Evolutionary conservation across 2,888 invertebrate species (phyloP), one percentile per base, ranked within the genome.

Genomic region (Apodemia hepburni): DNA sequence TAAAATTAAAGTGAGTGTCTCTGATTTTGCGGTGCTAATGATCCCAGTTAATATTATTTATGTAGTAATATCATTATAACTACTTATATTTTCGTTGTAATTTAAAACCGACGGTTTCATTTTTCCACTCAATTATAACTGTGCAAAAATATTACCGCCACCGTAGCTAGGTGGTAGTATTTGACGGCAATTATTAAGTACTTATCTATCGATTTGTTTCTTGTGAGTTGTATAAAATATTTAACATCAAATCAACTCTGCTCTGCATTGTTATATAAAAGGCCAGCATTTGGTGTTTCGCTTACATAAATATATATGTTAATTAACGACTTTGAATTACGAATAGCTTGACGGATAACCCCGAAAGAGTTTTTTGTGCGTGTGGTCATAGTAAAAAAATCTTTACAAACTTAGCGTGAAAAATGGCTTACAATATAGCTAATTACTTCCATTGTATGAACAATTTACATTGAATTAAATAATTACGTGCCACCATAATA

Each of bases 281-380:
- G 84, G 84, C 87, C 87, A 86, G 78, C 70, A 76, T 78, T 89
- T 89, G 88, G 89, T 88, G 88, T 89, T 87, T 80, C 78, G 76
- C 82, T 87, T 87, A 84, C 80, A 76, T 84, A 42, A 42, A 42
- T 15, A 15, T 15, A 42, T 42, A 42, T 42, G 15, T 42, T 42
- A 42, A 42, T 42, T 4, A 42, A 68, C 73, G 69, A 70, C 70
- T 68, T 38, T 38, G 38, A 12, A 71, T 38, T 75, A 71, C 75
- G 70, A 74, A 74, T 75, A 74, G 75, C 73, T 76, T 71, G 71
- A 75, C 78, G 77, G 78, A 79, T 79, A 80, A 83, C 83, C 82
- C 83, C 83, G 79, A 83, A 85, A 85, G 82, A 77, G 74, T 72
- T 76, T 74, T 81, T 84, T 87, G 87, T 85, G 87, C 82, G 81